Evolutionary conservation across 2,113 vertebrate species (phyloP).

Genomic region (Accipiter virgatus): DNA sequence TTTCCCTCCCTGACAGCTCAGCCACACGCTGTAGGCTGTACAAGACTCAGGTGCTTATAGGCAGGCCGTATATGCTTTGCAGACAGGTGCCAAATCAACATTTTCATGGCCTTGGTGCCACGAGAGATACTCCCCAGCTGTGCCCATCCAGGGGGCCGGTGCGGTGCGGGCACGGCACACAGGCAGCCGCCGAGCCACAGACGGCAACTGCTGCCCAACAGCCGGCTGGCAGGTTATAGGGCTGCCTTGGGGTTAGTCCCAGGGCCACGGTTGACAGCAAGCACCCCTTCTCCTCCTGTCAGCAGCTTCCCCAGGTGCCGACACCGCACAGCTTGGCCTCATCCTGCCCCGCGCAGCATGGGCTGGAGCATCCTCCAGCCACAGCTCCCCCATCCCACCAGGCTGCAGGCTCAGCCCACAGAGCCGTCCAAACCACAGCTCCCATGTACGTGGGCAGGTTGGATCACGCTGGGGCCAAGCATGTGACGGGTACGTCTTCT

Average conservation of each 20-base stretch:
- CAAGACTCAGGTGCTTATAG: background rate
- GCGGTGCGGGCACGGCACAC: accelerated
- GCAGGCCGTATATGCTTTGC: background rate
- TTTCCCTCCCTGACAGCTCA: background rate
- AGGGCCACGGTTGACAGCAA: background rate
- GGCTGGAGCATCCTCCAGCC: background rate
- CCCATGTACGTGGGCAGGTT: background rate
- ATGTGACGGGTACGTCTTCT: background rate
- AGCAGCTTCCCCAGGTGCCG: accelerated
- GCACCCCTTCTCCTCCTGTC: background rate
- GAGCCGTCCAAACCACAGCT: background rate
- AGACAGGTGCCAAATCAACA: background rate
- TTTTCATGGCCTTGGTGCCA: accelerated
- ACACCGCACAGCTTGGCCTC: accelerated
- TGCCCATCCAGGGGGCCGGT: background rate
- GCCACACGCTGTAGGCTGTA: background rate
- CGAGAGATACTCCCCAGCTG: background rate
- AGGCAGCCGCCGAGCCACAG: accelerated
- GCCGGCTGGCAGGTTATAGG: background rate
- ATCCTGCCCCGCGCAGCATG: accelerated
- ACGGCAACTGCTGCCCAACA: background rate
- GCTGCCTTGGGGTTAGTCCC: background rate
- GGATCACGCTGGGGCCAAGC: background rate
- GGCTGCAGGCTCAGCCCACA: background rate
- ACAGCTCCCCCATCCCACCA: background rate